A percentile compares a stretch with the other conserved stretches of the same genome.
Evolutionary conservation across 2,113 vertebrate genomes (phyloP).

Genomic region (Sebastes fasciatus): DNA sequence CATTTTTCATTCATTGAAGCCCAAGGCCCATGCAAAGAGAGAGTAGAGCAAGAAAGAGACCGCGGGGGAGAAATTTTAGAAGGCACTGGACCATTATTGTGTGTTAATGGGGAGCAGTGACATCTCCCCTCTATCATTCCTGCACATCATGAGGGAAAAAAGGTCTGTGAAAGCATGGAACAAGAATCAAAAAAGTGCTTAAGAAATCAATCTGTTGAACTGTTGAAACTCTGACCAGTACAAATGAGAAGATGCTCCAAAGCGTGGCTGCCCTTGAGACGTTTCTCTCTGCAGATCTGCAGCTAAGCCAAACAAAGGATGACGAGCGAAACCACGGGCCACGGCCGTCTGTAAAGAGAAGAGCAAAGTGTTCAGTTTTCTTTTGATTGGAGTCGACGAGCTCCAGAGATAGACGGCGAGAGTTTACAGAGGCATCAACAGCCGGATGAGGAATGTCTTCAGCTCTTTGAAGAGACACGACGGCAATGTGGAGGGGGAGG

Average conservation of each 20-base stretch:
- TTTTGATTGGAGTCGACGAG: slow-evolving; percentile 29
- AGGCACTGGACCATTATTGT: not conserved
- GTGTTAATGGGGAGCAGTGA: not conserved
- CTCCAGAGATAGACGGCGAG: not conserved
- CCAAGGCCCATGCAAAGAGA: not conserved
- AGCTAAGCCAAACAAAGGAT: slow-evolving; percentile 11
- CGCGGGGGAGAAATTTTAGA: not conserved
- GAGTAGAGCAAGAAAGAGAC: not conserved
- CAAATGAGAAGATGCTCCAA: slow-evolving; percentile 4
- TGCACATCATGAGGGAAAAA: not conserved
- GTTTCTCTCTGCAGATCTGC: slow-evolving; percentile 5
- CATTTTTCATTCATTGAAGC: not conserved
- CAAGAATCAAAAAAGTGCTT: slow-evolving; percentile 1
- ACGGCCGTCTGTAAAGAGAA: slow-evolving; percentile 4
- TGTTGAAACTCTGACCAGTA: slow-evolving; percentile 11
- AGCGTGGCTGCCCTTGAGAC: slow-evolving; percentile 16
- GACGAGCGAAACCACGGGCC: not conserved
- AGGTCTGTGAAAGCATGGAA: not conserved
- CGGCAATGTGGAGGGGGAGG: not conserved
- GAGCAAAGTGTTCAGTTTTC: slow-evolving; percentile 9
- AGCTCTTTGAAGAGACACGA: not conserved
- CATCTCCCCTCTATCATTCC: not conserved
- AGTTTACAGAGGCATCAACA: not conserved
- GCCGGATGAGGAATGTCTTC: not conserved
- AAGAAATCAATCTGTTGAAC: not conserved